phyloP scores from a whole-genome alignment of 2,797 vertebrate genomes.

The Anguilla obscura region DNA sequence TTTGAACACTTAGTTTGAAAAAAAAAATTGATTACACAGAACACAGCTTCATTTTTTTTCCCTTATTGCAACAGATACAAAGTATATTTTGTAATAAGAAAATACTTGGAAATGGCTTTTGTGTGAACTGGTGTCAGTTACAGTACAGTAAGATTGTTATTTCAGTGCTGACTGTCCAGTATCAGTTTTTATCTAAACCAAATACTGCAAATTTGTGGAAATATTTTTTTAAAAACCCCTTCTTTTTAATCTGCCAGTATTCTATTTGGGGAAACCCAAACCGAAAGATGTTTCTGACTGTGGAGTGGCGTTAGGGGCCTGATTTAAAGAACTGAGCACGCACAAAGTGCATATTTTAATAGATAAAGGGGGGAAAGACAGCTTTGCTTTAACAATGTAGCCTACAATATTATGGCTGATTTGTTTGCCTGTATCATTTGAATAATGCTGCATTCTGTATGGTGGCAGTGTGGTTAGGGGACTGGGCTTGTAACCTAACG shows the following conservation, averaged over 20 bases:
- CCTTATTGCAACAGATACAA: neutral
- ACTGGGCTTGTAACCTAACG: too few relatives aligned
- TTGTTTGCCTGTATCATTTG: constrained; percentile 1
- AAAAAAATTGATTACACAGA: neutral
- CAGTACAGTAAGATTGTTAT: neutral
- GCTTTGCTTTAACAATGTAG: neutral
- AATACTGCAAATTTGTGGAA: too few relatives aligned
- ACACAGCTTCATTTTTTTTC: neutral
- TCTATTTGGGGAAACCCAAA: too few relatives aligned
- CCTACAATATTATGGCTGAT: neutral
- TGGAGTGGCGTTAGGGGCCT: neutral
- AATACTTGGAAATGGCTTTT: too few relatives aligned
- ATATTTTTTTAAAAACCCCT: too few relatives aligned
- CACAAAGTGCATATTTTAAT: neutral
- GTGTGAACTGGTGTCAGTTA: too few relatives aligned
- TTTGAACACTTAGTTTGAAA: neutral
- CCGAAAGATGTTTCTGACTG: neutral
- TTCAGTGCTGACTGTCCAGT: neutral
- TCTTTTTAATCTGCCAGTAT: neutral
- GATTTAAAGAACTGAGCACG: neutral
- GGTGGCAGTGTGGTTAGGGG: too few relatives aligned
- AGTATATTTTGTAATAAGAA: neutral
- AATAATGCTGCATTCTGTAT: neutral
- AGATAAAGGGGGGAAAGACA: neutral
- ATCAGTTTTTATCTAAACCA: too few relatives aligned